Base-by-base conservation (phyloP, 2,888 invertebrate species). In the Laspeyria flexula region DNA sequence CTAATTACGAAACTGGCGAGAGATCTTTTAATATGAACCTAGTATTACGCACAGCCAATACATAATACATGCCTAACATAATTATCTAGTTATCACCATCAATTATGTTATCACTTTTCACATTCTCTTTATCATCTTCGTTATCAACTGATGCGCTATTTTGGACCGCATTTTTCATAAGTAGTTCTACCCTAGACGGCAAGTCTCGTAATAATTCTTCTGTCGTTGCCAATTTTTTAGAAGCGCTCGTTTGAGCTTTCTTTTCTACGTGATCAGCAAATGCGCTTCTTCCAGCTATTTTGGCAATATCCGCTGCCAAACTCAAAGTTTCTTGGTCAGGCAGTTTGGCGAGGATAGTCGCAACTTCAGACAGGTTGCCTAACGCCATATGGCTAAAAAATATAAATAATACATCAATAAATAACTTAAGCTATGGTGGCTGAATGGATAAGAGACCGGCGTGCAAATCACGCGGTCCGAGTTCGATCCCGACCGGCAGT, bases 221-320 rank as follows among this genome's bases (percentile, higher is more conserved):
- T 10, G 65, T 67, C 4, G 65, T 53, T 6, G 67, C 58, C 2
- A 5, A 52, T 15, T 6, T 9, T 6, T 21, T 12, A 12, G 3
- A 3, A 7, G 10, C 3, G 6, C 0, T 23, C 11, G 10, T 16
- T 45, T 38, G 51, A 0, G 60, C 66, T 52, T 72, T 83, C 23
- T 76, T 77, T 7, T 78, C 73, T 0, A 91, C 71, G 31, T 86
- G 86, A 0, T 81, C 79, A 0, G 89, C 89, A 48, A 83, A 82
- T 0, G 81, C 80, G 21, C 60, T 73, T 58, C 93, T 93, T 0
- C 93, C 93, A 1, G 83, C 79, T 1, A 83, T 69, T 53, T 90
- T 86, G 0, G 96, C 95, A 25, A 96, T 77, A 39, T 94, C 93
- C 0, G 93, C 89, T 0, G 96, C 95, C 9, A 95, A 75, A 47